Percentiles rank a stretch among this genome's conserved stretches.
Conservation (phyloP, 2,888 invertebrate species). For the Cerastoderma edule region DNA sequence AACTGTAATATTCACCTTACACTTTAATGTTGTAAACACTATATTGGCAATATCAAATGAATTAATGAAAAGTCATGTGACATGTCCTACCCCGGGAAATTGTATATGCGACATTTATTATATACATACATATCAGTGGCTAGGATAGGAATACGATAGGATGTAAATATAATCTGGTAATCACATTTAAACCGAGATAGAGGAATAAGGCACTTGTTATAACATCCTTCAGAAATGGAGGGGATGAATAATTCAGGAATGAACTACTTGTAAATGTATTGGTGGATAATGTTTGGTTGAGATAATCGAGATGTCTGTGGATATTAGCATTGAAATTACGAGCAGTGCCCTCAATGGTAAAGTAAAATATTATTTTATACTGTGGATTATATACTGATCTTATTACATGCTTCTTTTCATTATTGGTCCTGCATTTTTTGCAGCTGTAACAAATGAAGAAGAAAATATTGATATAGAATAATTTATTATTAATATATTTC, state of each 20-base stretch:
- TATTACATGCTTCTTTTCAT: no score
- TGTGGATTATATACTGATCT: no score
- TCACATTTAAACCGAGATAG: background rate
- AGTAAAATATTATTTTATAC: background rate
- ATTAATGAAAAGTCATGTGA: slow-evolving; percentile 24
- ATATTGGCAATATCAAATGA: background rate
- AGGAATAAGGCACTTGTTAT: slow-evolving; percentile 14
- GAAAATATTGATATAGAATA: no score
- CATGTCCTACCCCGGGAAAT: background rate
- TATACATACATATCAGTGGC: slow-evolving; percentile 6
- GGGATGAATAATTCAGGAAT: background rate
- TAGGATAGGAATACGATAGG: background rate
- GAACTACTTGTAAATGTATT: slow-evolving; percentile 1
- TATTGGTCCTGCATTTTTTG: no score
- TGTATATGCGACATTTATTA: slow-evolving; percentile 12
- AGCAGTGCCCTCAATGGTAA: slow-evolving; percentile 48
- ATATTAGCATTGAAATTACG: slow-evolving; percentile 52
- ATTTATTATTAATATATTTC: no score
- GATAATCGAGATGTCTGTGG: slow-evolving; percentile 20
- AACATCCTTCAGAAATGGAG: slow-evolving; percentile 5
- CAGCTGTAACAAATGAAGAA: no score
- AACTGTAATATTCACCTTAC: slow-evolving; percentile 10
- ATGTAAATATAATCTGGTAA: slow-evolving; percentile 11
- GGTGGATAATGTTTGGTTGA: background rate
- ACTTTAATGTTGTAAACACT: background rate